Evolutionary conservation across 2,113 vertebrate genomes (phyloP).

Genomic region (Noctilio leporinus): DNA sequence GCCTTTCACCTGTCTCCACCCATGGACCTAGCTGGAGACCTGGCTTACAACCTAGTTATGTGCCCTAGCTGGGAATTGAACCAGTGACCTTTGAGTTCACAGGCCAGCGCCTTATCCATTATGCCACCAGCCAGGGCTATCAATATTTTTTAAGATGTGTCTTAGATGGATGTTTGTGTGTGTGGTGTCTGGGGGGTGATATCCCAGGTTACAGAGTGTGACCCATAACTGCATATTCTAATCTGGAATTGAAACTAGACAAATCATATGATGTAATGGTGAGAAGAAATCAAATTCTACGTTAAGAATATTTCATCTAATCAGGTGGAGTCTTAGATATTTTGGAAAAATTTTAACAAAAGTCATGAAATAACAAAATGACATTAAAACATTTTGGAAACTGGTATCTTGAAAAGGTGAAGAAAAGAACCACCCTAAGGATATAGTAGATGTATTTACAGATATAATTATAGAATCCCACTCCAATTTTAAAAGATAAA

Average conservation of each 20-base stretch:
- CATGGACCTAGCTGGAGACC: no score
- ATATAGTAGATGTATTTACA: no score
- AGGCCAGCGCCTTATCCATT: no score
- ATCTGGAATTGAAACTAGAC: neutral
- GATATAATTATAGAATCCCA: neutral
- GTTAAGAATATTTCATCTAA: neutral
- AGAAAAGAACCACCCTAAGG: neutral
- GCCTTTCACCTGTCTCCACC: no score
- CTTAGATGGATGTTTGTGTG: neutral
- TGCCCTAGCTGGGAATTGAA: no score
- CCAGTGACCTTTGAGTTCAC: no score
- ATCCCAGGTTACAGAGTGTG: neutral
- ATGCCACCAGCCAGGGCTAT: no score
- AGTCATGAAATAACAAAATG: neutral
- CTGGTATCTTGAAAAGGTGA: neutral
- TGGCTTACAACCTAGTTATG: no score
- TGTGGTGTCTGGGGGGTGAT: rapidly evolving
- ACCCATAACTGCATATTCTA: neutral
- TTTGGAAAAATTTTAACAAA: neutral
- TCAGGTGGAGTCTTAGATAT: neutral
- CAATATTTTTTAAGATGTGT: neutral
- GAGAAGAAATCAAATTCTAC: neutral
- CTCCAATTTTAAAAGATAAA: neutral
- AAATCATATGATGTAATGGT: neutral
- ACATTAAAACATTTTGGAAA: neutral